These are phyloP conservation scores for Myotis davidii DNA, from an alignment of 2,113 vertebrate species.

Conservation along the genomic window DNA sequence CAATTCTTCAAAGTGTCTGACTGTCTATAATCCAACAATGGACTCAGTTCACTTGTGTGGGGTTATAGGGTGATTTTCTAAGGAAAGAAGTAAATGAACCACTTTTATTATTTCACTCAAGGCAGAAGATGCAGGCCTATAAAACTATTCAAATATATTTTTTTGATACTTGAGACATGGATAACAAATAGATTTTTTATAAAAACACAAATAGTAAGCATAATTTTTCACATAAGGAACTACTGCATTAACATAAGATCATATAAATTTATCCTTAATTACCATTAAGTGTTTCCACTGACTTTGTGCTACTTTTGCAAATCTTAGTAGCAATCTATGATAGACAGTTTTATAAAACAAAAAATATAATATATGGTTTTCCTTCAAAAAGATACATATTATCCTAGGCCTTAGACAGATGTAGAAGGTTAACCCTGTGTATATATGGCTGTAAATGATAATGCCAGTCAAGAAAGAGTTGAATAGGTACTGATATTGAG, in stretches of 20 bases:
- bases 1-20: constrained; percentile 8
- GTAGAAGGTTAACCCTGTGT: background rate
- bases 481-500: background rate
- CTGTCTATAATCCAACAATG: background rate
- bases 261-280: background rate
- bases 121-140: background rate
- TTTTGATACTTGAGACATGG: background rate
- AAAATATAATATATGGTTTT: background rate
- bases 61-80: background rate
- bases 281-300: background rate
- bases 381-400: background rate
- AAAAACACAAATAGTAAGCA: background rate
- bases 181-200: background rate
- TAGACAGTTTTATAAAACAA: background rate
- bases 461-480: background rate
- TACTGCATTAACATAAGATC: background rate
- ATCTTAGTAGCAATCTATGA: background rate
- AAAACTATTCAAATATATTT: background rate
- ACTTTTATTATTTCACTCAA: background rate
- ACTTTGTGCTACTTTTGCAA: background rate
- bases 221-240: background rate
- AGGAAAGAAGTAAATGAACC: background rate
- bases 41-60: background rate
- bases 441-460: background rate
- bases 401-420: background rate